These are phyloP conservation scores for Bos taurus DNA, from an alignment of 2,113 vertebrate genomes.

Conservation along the genomic window ARS-UCD2.0 NC_037350.1:21154001-21154500, in stretches of 20 bases:
- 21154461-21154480: not conserved
- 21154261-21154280: not conserved
- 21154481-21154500: not conserved
- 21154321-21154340: not conserved
- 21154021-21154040: not conserved
- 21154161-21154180: not conserved
- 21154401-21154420: not conserved
- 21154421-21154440: not conserved
- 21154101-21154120: not conserved
- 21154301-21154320: not conserved
- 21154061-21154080: not conserved
- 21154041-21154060: not conserved
- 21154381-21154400: not conserved
- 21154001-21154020: conserved; percentile 4
- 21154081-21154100: not conserved
- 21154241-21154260: not conserved
- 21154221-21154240: not conserved
- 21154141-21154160: not conserved
- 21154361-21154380: not conserved
- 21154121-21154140: not conserved
- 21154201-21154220: not conserved
- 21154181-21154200: not conserved
- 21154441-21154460: not conserved
- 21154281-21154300: not conserved
- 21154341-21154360: not conserved